phyloP scores from a whole-genome alignment of 2,797 vertebrate genomes.

The Miichthys miiuy region DNA sequence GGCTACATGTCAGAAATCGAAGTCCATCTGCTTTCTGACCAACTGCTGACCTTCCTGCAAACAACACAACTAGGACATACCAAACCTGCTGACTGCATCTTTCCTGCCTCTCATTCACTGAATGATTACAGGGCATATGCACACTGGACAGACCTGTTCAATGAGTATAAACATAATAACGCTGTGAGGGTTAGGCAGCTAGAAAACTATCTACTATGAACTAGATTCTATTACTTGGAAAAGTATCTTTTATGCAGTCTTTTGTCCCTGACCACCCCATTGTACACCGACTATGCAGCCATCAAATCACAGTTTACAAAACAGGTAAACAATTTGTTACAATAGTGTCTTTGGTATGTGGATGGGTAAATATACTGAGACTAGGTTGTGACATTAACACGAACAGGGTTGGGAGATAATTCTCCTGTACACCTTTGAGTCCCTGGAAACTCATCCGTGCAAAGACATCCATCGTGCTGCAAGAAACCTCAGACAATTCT shows the following conservation, averaged over 20 bases:
- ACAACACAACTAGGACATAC: background rate
- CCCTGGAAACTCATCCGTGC: background rate
- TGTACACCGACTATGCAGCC: background rate
- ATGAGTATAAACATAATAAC: background rate
- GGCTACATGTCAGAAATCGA: background rate
- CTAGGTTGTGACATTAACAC: background rate
- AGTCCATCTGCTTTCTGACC: background rate
- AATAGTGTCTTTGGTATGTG: background rate
- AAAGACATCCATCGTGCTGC: background rate
- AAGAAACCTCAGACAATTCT: background rate
- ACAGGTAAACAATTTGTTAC: background rate
- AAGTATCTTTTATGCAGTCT: background rate
- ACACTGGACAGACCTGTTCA: slow-evolving; percentile 25
- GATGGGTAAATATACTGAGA: background rate
- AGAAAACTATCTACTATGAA: too few relatives aligned
- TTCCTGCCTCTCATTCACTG: background rate
- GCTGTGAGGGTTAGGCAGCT: background rate
- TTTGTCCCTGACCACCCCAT: background rate
- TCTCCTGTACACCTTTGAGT: background rate
- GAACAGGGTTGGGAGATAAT: background rate
- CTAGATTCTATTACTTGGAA: background rate
- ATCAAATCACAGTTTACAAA: background rate
- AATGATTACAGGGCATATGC: background rate
- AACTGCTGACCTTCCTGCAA: slow-evolving; percentile 1
- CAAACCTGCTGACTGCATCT: slow-evolving; percentile 12